A percentile compares a stretch with the other conserved stretches of the same genome.
phyloP scores from a whole-genome alignment of 2,888 invertebrate genomes.

The Callosobruchus maculatus region DNA sequence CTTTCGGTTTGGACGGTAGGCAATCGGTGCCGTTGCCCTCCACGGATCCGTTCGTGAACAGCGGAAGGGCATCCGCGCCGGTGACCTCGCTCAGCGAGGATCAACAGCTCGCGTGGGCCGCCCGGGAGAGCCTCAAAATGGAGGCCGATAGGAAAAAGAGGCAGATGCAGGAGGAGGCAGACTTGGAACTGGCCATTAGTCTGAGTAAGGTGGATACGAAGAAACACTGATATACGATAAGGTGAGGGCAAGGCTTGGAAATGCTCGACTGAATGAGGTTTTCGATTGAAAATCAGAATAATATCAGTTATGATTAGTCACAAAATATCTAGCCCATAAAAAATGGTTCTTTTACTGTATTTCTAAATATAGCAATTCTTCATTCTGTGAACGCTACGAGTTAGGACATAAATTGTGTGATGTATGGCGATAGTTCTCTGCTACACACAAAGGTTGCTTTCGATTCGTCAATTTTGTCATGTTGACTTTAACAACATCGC shows the following conservation, averaged over 20 bases:
- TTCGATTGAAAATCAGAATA: too few species aligned
- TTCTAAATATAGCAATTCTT: too few species aligned
- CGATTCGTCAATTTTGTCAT: too few species aligned
- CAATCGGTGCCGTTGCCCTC: constrained; percentile 41
- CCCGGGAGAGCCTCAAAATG: constrained; percentile 61
- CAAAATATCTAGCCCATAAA: too few species aligned
- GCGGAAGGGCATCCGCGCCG: constrained; percentile 42
- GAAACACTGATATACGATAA: neutral
- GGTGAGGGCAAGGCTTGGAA: neutral
- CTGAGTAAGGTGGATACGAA: constrained; percentile 56
- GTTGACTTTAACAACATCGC: too few species aligned
- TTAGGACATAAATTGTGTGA: too few species aligned
- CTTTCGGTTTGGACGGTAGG: constrained; percentile 52
- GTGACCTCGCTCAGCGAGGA: constrained; percentile 54
- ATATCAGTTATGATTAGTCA: too few species aligned
- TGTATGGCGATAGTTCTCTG: too few species aligned
- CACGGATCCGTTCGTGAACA: constrained; percentile 33
- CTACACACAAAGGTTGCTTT: too few species aligned
- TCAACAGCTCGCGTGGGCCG: constrained; percentile 72
- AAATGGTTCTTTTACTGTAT: too few species aligned
- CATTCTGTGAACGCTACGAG: too few species aligned
- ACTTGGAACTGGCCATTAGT: constrained; percentile 68
- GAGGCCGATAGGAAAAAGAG: constrained; percentile 58
- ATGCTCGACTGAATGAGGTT: neutral
- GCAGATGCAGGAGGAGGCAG: constrained; percentile 65